Evolutionary conservation across 2,888 invertebrate genomes (phyloP), one percentile per base, ranked within the genome.

Genomic region (Trilocha varians): DNA sequence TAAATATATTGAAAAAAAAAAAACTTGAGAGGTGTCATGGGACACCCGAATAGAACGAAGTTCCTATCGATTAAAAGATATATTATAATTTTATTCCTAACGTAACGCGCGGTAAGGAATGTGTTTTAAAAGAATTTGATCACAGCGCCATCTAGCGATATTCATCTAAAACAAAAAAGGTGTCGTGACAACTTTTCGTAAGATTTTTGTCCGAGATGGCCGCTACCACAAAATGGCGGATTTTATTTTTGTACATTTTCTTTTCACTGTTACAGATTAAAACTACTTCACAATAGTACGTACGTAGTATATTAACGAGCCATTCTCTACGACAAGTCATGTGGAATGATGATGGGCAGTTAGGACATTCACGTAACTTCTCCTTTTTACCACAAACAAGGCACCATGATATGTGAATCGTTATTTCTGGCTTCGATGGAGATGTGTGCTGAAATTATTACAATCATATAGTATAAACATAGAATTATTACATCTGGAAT

Each of bases 321-420:
- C 84, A 85, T 32, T 80, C 72, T 35, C 65, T 57, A 3, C 70
- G 62, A 44, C 84, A 84, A 0, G 65, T 58, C 5, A 64, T 54
- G 35, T 84, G 84, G 63, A 69, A 84, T 2, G 74, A 57, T 0
- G 80, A 64, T 0, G 84, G 83, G 18, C 84, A 84, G 44, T 65
- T 65, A 0, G 60, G 56, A 40, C 84, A 85, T 15, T 70, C 60
- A 1, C 57, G 50, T 2, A 83, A 60, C 1, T 48, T 56, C 0
- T 70, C 75, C 0, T 41, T 50, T 11, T 60, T 55, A 0, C 82
- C 80, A 18, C 84, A 85, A 0, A 84, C 83, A 1, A 84, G 53
- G 44, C 84, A 85, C 84, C 84, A 85, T 0, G 64, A 44, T 0
- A 62, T 58, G 45, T 83, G 83, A 0, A 75, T 42, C 0, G 70